Evolutionary conservation across 2,113 vertebrate species (phyloP).

Genomic region (Balaeniceps rex): DNA sequence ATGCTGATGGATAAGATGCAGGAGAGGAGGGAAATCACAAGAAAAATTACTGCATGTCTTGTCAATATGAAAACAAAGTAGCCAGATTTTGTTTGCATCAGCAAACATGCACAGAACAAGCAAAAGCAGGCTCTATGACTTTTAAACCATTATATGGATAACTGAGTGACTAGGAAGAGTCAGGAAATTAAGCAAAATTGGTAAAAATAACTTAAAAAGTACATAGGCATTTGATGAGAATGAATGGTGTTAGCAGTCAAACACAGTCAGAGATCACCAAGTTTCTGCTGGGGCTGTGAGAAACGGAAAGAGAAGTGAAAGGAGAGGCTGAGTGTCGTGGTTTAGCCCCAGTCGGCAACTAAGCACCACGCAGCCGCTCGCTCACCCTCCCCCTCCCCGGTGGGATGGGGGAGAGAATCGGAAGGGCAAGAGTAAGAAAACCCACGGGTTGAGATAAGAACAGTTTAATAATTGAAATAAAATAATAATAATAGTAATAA

Average conservation of each 20-base stretch:
- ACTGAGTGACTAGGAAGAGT: background rate
- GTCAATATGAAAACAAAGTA: background rate
- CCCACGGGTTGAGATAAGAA: no score
- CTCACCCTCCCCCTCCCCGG: no score
- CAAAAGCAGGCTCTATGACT: background rate
- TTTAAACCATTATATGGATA: background rate
- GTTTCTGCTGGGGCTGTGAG: background rate
- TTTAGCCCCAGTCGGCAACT: no score
- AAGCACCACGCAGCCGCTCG: no score
- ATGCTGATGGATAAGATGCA: background rate
- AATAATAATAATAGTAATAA: no score
- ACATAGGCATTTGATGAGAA: background rate
- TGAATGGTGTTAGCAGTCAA: background rate
- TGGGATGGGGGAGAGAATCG: no score
- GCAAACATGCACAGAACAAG: background rate
- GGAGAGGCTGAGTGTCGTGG: no score
- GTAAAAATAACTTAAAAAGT: background rate
- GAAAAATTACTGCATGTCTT: background rate
- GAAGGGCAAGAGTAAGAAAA: no score
- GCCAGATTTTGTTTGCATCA: background rate
- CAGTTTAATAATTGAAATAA: no score
- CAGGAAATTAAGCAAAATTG: background rate
- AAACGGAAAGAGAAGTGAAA: background rate
- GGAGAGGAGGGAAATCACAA: background rate
- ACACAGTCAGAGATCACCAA: background rate